phyloP scores from a whole-genome alignment of 1,140 invertebrate species.

The Formica selysi region DNA sequence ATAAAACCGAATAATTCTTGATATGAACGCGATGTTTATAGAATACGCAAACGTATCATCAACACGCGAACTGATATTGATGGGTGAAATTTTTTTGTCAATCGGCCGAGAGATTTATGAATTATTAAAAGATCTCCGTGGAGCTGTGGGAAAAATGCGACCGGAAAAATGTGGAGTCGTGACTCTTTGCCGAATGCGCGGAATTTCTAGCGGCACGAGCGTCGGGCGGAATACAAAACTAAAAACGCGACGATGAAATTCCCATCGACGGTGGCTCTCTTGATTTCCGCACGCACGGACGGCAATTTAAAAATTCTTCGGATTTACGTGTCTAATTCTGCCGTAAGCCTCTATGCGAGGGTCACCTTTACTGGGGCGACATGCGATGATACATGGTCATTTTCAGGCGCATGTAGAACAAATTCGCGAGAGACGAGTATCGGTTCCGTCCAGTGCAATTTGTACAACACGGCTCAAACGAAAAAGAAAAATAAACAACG shows the following conservation, averaged over 20 bases:
- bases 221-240: constrained; percentile 54
- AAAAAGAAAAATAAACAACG: background rate
- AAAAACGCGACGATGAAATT: constrained; percentile 56
- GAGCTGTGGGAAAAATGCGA: constrained; percentile 18
- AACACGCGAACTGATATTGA: background rate
- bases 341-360: constrained; percentile 13
- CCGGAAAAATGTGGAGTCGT: constrained; percentile 8
- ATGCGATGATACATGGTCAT: constrained; percentile 36
- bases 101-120: constrained; percentile 6
- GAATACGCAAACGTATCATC: background rate
- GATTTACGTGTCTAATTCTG: constrained; percentile 61
- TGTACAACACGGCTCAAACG: background rate
- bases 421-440: constrained; percentile 48
- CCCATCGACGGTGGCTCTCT: constrained; percentile 45
- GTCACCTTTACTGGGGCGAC: constrained; percentile 26
- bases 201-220: constrained; percentile 46
- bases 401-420: constrained; percentile 34
- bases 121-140: constrained; percentile 48
- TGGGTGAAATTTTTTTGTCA: constrained; percentile 3
- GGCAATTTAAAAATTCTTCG: constrained; percentile 63
- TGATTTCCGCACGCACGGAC: constrained; percentile 39
- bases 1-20: constrained; percentile 1
- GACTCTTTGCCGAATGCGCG: constrained; percentile 33
- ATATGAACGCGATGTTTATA: background rate
- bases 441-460: constrained; percentile 45